These are phyloP conservation scores for Rhinatrema bivittatum DNA, from an alignment of 2,797 vertebrate species.

Conservation along the genomic window DNA sequence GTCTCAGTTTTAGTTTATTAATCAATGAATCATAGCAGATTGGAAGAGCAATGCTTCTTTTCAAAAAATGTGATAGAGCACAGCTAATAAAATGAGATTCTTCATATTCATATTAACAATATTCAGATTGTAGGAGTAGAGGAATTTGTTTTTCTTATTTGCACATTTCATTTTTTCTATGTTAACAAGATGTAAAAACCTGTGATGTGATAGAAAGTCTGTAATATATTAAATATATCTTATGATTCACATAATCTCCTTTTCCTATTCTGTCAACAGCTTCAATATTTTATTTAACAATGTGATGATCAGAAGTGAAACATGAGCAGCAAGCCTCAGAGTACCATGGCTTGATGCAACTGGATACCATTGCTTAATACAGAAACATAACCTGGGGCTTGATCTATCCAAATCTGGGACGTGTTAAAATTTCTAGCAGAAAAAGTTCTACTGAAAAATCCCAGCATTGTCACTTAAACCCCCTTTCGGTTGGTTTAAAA, in stretches of 20 bases:
- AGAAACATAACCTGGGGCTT: too few relatives aligned
- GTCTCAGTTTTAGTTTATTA: constrained; percentile 11
- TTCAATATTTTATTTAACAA: constrained; percentile 63
- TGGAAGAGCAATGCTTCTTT: constrained; percentile 1
- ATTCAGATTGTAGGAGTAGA: too few relatives aligned
- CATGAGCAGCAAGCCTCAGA: too few relatives aligned
- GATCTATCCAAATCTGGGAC: too few relatives aligned
- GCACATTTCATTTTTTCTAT: constrained; percentile 25
- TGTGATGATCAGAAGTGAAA: constrained; percentile 55
- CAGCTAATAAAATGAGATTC: not conserved
- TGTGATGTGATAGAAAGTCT: constrained; percentile 47
- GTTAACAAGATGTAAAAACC: constrained; percentile 36
- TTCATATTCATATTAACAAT: not conserved
- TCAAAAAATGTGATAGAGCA: not conserved
- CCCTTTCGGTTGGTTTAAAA: too few relatives aligned
- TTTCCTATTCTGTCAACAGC: constrained; percentile 63
- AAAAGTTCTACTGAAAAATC: too few relatives aligned
- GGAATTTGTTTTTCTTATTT: constrained; percentile 26
- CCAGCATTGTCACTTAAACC: too few relatives aligned
- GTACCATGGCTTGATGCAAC: too few relatives aligned
- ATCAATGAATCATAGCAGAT: constrained; percentile 17
- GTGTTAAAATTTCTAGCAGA: too few relatives aligned
- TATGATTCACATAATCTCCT: constrained; percentile 57
- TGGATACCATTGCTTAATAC: too few relatives aligned
- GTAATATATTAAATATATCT: constrained; percentile 54